Percentiles rank a stretch among this genome's conserved stretches.
phyloP scores from a whole-genome alignment of 2,797 vertebrate species.

The Chiloscyllium punctatum region DNA sequence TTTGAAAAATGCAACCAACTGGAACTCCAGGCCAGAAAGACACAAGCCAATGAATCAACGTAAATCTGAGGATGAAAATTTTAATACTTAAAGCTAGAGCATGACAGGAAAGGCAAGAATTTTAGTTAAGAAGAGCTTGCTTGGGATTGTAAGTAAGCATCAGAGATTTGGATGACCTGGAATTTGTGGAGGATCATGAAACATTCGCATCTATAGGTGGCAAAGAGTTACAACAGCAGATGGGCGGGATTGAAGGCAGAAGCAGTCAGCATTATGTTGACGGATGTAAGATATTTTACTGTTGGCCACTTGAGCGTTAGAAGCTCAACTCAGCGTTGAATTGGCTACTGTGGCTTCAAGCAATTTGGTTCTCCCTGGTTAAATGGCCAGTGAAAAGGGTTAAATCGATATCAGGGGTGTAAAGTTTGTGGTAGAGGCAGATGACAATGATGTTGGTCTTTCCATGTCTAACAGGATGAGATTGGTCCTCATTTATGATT shows the following conservation, averaged over 20 bases:
- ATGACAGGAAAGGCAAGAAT: background rate
- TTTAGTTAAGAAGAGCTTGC: background rate
- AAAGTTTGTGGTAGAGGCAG: background rate
- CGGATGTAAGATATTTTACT: background rate
- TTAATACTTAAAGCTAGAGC: background rate
- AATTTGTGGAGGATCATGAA: background rate
- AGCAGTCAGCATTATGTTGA: background rate
- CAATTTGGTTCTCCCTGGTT: background rate
- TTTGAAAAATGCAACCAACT: background rate
- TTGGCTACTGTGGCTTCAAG: background rate
- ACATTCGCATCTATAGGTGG: background rate
- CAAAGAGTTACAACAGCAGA: background rate
- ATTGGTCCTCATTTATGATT: background rate
- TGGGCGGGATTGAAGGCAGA: background rate
- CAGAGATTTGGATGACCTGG: background rate
- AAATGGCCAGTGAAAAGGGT: background rate
- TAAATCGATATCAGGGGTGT: background rate
- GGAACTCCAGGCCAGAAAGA: background rate
- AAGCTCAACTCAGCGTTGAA: background rate
- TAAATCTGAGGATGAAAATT: background rate
- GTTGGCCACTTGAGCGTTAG: background rate
- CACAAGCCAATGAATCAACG: background rate
- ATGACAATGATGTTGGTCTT: background rate
- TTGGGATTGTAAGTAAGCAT: background rate
- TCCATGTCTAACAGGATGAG: background rate